These are phyloP conservation scores for Vulpes lagopus DNA, from an alignment of 2,113 vertebrate genomes.

Conservation along the genomic window DNA sequence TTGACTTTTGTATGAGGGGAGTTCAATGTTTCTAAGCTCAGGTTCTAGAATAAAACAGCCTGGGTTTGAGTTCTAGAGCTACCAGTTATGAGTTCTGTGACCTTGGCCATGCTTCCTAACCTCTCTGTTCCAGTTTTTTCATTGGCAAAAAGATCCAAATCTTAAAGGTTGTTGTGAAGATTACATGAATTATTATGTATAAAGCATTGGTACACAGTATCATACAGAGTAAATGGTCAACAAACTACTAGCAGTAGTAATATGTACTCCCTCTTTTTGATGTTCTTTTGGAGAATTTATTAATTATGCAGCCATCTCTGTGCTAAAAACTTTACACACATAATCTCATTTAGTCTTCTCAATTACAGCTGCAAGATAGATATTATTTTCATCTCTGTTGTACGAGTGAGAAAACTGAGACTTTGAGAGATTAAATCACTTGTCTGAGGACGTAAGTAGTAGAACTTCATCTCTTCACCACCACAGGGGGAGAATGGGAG, in stretches of 20 bases:
- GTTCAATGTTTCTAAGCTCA: not conserved
- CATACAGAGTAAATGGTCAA: not conserved
- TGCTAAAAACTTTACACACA: not conserved
- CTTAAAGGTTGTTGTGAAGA: slow-evolving; percentile 25
- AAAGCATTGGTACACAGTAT: not conserved
- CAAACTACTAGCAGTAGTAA: not conserved
- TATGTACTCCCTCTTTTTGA: slow-evolving; percentile 27
- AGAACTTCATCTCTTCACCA: not conserved
- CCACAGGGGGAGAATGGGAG: not conserved
- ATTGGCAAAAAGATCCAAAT: slow-evolving; percentile 44
- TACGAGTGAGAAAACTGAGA: slow-evolving; percentile 24
- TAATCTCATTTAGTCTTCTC: not conserved
- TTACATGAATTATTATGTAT: slow-evolving; percentile 28
- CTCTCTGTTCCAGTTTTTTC: not conserved
- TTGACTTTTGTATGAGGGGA: slow-evolving; percentile 37
- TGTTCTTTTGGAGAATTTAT: slow-evolving; percentile 43
- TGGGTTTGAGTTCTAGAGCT: not conserved
- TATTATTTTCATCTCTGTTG: slow-evolving; percentile 28
- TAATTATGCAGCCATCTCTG: not conserved
- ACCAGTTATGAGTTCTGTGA: not conserved
- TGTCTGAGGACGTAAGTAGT: not conserved
- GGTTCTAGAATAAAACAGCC: not conserved
- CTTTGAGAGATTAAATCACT: slow-evolving; percentile 1
- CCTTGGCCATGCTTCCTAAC: not conserved
- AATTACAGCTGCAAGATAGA: not conserved